Evolutionary conservation across 30 jellyfish, hydroid and myxozoan genomes (phyloP).

Genomic region (Turritopsis rubra): DNA sequence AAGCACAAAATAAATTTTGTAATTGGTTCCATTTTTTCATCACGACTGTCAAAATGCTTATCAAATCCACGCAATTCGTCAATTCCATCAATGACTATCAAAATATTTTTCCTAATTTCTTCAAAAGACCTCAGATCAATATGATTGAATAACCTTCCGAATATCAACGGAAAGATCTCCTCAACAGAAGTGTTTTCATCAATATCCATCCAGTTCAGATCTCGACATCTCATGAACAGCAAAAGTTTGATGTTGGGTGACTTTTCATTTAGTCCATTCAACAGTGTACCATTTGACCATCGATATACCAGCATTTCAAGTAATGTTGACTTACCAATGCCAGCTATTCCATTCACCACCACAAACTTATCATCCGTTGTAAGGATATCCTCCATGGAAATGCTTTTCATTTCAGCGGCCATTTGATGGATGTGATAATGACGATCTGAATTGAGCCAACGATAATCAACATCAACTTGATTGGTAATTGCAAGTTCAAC

Average conservation of each 20-base stretch:
- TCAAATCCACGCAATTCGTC: slow-evolving; percentile 2
- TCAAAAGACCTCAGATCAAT: background rate
- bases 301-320: background rate
- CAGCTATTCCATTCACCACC: slow-evolving; percentile 15
- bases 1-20: background rate
- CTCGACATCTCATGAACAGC: background rate
- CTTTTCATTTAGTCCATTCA: background rate
- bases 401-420: background rate
- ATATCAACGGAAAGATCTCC: background rate
- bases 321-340: slow-evolving; percentile 12
- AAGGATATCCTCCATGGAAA: background rate
- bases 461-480: background rate
- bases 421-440: slow-evolving; percentile 9
- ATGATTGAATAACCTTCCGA: background rate
- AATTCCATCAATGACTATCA: slow-evolving; percentile 6
- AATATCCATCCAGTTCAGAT: background rate
- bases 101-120: background rate
- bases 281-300: background rate
- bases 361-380: background rate
- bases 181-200: background rate
- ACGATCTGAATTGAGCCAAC: background rate
- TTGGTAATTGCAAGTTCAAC: slow-evolving; percentile 19
- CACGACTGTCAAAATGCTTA: background rate
- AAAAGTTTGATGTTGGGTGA: slow-evolving; percentile 1
- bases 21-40: background rate